Conservation (phyloP, 2,797 vertebrate genomes). For the Neopelma chrysocephalum region DNA sequence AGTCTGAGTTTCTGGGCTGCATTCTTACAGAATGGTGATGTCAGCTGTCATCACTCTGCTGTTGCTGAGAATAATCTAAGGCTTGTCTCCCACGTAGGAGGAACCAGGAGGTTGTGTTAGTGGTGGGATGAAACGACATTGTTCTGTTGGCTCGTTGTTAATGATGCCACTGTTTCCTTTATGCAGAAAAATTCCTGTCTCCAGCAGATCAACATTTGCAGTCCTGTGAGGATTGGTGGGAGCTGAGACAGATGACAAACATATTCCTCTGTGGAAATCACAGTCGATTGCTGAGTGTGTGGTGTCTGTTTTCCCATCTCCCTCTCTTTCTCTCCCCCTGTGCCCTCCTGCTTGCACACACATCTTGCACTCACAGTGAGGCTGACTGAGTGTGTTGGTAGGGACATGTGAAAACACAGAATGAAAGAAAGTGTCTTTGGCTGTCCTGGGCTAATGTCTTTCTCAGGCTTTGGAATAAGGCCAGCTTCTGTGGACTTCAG, state of each 20-base stretch:
- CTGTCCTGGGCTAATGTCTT: not conserved
- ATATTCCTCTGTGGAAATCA: not conserved
- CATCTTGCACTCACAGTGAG: not conserved
- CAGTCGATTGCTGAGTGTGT: not conserved
- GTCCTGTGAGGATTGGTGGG: not conserved
- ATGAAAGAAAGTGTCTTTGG: not conserved
- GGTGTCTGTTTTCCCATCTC: not conserved
- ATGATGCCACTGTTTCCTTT: slow-evolving; percentile 19
- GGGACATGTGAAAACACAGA: not conserved
- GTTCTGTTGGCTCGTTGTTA: not conserved
- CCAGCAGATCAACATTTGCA: not conserved
- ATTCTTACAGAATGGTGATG: slow-evolving; percentile 32
- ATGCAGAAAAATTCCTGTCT: not conserved
- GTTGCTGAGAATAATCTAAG: slow-evolving; percentile 31
- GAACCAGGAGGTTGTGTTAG: not conserved
- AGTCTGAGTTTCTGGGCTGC: slow-evolving; percentile 50
- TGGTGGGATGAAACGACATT: not conserved
- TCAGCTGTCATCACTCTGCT: slow-evolving; percentile 57
- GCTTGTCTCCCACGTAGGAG: slow-evolving; percentile 8
- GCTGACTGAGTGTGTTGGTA: not conserved
- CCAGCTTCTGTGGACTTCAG: not conserved
- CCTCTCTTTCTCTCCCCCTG: not conserved
- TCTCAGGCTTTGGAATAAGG: not conserved
- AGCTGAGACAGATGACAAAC: not conserved
- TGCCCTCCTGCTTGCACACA: not conserved